phyloP scores from a whole-genome alignment of 2,113 vertebrate species.

The Rhinoptilus africanus region DNA sequence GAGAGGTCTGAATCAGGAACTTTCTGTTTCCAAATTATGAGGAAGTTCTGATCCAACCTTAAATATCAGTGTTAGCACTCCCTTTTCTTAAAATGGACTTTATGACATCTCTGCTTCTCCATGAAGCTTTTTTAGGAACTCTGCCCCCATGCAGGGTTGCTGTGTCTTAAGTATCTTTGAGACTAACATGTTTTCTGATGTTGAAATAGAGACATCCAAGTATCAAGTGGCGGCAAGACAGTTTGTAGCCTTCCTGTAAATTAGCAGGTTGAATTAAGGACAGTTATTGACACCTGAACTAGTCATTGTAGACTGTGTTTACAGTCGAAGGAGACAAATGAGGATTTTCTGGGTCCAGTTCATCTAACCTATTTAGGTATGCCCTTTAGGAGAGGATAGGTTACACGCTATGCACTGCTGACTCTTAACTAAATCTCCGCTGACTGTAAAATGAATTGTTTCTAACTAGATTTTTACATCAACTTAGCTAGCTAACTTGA shows the following conservation, averaged over 20 bases:
- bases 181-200: not conserved
- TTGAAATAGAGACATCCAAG: not conserved
- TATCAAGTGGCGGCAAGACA: not conserved
- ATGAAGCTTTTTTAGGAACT: not conserved
- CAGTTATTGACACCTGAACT: not conserved
- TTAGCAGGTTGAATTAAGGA: not conserved
- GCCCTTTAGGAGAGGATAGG: not conserved
- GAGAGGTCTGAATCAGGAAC: not conserved
- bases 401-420: not conserved
- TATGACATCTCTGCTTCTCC: not conserved
- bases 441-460: not conserved
- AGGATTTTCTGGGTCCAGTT: not conserved
- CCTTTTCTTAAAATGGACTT: not conserved
- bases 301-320: not conserved
- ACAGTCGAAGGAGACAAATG: not conserved
- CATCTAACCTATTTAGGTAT: not conserved
- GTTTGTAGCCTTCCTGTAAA: not conserved
- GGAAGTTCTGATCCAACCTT: not conserved
- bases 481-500: not conserved
- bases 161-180: not conserved
- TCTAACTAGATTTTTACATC: not conserved
- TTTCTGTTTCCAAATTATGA: not conserved
- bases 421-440: not conserved
- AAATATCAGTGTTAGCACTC: not conserved
- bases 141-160: not conserved